Evolutionary conservation across 2,888 invertebrate species (phyloP).

Genomic region (Cephus nigrinus): DNA sequence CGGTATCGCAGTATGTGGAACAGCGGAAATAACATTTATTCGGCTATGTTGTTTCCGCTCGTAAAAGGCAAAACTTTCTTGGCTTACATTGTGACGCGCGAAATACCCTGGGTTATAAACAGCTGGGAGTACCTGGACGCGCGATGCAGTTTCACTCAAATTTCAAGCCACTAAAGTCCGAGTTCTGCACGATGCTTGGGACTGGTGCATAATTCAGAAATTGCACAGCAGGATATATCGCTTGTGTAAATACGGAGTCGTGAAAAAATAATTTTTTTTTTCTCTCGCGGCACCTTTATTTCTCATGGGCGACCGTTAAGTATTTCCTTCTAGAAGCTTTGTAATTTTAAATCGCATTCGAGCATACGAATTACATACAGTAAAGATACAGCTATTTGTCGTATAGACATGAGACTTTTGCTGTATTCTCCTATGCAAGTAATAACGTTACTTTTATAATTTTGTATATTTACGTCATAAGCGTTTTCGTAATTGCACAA

Average conservation of each 20-base stretch:
- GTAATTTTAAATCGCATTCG: too few relatives aligned
- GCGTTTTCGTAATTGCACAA: too few relatives aligned
- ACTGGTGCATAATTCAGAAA: not conserved
- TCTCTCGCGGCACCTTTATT: too few relatives aligned
- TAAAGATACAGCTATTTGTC: fast-evolving
- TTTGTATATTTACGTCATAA: too few relatives aligned
- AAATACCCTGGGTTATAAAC: not conserved
- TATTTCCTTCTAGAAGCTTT: too few relatives aligned
- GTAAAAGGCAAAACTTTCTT: not conserved
- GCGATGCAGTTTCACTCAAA: not conserved
- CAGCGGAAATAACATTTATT: not conserved
- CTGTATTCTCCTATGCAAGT: too few relatives aligned
- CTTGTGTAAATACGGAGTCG: not conserved
- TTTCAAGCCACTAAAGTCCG: not conserved
- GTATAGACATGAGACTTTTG: too few relatives aligned
- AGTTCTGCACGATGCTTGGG: too few relatives aligned
- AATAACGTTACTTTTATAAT: too few relatives aligned
- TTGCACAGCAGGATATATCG: fast-evolving
- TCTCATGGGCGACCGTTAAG: too few relatives aligned
- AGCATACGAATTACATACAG: too few relatives aligned
- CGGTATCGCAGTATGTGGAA: not conserved
- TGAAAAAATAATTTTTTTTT: not conserved
- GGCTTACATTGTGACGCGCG: not conserved
- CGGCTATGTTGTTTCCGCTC: not conserved
- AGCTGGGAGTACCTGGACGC: not conserved